Evolutionary conservation across 2,113 vertebrate genomes (phyloP).

Genomic region (Galeopterus variegatus): DNA sequence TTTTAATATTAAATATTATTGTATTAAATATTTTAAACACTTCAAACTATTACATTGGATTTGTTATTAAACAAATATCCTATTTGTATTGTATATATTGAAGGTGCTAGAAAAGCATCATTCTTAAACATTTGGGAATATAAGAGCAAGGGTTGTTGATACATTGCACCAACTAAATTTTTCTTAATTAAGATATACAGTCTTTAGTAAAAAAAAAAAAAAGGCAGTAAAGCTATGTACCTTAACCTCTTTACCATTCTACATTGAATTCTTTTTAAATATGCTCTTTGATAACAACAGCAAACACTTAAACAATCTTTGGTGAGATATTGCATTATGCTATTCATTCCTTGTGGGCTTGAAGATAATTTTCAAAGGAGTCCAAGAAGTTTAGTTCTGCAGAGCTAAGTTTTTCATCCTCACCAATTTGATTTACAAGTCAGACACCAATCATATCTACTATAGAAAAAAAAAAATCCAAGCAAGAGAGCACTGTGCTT

Average conservation of each 20-base stretch:
- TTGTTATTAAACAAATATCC: background rate
- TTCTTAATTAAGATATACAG: background rate
- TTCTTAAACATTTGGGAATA: constrained; percentile 12
- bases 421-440: constrained; percentile 10
- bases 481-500: background rate
- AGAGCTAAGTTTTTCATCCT: background rate
- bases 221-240: background rate
- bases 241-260: background rate
- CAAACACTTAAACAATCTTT: background rate
- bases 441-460: background rate
- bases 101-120: background rate
- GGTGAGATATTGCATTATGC: background rate
- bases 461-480: background rate
- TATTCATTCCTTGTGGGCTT: background rate
- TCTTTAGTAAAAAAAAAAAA: background rate
- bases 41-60: constrained; percentile 58
- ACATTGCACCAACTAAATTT: background rate
- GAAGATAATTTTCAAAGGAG: background rate
- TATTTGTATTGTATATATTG: background rate
- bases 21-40: background rate
- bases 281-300: background rate
- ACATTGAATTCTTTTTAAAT: background rate
- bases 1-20: background rate
- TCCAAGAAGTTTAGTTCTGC: background rate
- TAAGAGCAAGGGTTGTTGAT: background rate